Percentiles rank a stretch among this genome's conserved stretches.
These are phyloP conservation scores for Idaea aversata DNA, from an alignment of 2,888 invertebrate genomes.

Conservation along the genomic window DNA sequence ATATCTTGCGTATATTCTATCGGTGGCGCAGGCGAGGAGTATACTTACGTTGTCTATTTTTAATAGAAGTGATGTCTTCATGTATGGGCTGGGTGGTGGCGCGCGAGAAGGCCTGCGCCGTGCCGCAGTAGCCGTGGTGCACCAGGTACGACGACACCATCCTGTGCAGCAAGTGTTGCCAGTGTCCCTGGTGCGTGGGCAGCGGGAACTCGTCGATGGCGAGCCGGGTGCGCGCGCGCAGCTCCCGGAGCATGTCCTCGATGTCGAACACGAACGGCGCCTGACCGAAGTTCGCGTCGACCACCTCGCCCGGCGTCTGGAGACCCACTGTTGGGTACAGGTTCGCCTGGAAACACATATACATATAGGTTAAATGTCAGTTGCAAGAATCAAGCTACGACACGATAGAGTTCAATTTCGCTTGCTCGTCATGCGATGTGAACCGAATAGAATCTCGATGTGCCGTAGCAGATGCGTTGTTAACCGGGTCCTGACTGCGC, in stretches of 20 bases:
- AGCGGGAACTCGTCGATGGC: conserved; percentile 94
- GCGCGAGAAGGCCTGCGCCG: conserved; percentile 96
- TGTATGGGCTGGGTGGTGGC: conserved; percentile 93
- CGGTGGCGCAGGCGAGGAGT: background rate
- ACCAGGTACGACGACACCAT: conserved; percentile 98
- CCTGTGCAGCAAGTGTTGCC: conserved; percentile 95
- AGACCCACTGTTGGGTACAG: conserved; percentile 99
- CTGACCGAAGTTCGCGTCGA: conserved; percentile 99
- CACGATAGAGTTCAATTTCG: background rate
- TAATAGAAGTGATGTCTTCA: conserved; percentile 96
- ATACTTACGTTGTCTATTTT: conserved; percentile 95
- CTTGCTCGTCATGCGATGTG: background rate
- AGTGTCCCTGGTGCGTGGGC: conserved; percentile 92
- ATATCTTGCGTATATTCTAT: background rate
- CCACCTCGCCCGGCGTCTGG: conserved; percentile 98
- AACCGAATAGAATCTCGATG: no score
- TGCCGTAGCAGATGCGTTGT: no score
- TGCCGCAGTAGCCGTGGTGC: conserved; percentile 98
- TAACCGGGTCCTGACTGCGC: no score
- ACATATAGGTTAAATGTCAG: no score
- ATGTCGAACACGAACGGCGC: conserved; percentile 98
- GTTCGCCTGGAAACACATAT: conserved; percentile 84
- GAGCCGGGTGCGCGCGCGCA: conserved; percentile 89
- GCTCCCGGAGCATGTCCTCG: conserved; percentile 96
- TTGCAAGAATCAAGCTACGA: background rate